These are phyloP conservation scores for Centruroides sculpturatus DNA, from an alignment of 1,140 invertebrate species.

Conservation along the genomic window DNA sequence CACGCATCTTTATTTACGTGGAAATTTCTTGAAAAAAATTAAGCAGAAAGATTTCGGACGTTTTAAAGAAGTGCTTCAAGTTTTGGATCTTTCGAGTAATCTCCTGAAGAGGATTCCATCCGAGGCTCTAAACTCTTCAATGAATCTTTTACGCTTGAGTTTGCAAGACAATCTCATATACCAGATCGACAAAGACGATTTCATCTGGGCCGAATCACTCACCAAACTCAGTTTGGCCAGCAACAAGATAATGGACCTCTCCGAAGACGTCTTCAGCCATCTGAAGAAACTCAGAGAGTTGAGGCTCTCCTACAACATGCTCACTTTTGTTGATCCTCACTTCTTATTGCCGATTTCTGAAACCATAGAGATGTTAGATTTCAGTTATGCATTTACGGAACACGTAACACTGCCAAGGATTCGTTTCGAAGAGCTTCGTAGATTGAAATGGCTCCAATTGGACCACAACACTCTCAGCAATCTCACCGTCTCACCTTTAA, in stretches of 20 bases:
- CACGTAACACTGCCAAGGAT: constrained; percentile 2
- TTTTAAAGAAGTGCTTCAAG: constrained; percentile 50
- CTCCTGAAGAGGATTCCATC: constrained; percentile 53
- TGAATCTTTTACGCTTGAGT: constrained; percentile 60
- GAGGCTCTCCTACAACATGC: constrained; percentile 72
- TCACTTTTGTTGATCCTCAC: constrained; percentile 55
- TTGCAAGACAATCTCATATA: constrained; percentile 72
- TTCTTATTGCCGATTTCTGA: constrained; percentile 47
- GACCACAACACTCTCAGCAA: constrained; percentile 73
- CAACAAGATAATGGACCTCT: constrained; percentile 61
- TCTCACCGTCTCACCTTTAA: constrained; percentile 42
- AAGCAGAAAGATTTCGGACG: constrained; percentile 65
- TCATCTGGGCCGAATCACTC: constrained; percentile 61
- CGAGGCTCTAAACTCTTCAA: constrained; percentile 46
- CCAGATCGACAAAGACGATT: constrained; percentile 54
- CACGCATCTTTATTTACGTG: constrained; percentile 69
- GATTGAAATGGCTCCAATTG: constrained; percentile 61
- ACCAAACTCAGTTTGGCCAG: constrained; percentile 67
- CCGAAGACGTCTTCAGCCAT: constrained; percentile 51
- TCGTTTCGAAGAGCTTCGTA: constrained; percentile 38
- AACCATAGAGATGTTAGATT: constrained; percentile 62
- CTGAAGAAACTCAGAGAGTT: constrained; percentile 60
- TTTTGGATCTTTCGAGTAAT: constrained; percentile 65
- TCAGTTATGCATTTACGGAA: constrained; percentile 51
- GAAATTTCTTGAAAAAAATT: constrained; percentile 57